These are phyloP conservation scores for Corydoras maculifer DNA, from an alignment of 2,113 vertebrate species.

Conservation along the genomic window DNA sequence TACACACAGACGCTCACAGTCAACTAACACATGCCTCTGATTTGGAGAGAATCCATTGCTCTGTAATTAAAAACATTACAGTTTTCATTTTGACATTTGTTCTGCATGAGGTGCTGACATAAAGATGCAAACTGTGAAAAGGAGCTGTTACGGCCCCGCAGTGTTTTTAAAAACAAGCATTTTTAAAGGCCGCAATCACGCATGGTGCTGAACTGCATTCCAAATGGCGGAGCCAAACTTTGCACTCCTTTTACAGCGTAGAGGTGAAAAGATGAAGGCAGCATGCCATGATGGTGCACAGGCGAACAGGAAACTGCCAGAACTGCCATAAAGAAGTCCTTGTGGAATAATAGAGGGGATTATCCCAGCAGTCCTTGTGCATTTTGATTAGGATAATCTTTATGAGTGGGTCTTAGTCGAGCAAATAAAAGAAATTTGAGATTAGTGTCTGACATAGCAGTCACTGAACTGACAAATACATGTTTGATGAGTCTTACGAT, in stretches of 20 bases:
- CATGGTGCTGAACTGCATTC: too few species aligned
- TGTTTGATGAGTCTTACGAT: background rate
- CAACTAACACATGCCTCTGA: constrained; percentile 21
- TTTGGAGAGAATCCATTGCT: constrained; percentile 13
- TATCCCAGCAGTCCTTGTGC: constrained; percentile 21
- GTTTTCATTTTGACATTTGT: constrained; percentile 39
- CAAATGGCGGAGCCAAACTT: constrained; percentile 12
- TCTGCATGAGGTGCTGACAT: constrained; percentile 20
- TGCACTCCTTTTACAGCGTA: constrained; percentile 46
- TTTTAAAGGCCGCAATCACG: background rate
- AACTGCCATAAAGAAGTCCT: constrained; percentile 22
- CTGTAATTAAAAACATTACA: constrained; percentile 41
- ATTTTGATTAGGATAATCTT: constrained; percentile 31
- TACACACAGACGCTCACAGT: background rate
- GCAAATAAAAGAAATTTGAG: constrained; percentile 22
- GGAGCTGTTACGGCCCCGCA: background rate
- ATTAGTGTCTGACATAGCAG: background rate
- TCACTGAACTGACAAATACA: background rate
- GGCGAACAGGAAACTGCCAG: constrained; percentile 21
- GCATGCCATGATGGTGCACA: constrained; percentile 33
- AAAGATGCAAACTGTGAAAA: constrained; percentile 17
- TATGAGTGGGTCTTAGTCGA: constrained; percentile 13
- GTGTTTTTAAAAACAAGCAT: constrained; percentile 2
- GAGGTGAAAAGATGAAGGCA: constrained; percentile 40
- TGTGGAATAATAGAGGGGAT: constrained; percentile 31